Evolutionary conservation across 1,140 invertebrate genomes (phyloP).

Genomic region (Geopemphigus sp.): DNA sequence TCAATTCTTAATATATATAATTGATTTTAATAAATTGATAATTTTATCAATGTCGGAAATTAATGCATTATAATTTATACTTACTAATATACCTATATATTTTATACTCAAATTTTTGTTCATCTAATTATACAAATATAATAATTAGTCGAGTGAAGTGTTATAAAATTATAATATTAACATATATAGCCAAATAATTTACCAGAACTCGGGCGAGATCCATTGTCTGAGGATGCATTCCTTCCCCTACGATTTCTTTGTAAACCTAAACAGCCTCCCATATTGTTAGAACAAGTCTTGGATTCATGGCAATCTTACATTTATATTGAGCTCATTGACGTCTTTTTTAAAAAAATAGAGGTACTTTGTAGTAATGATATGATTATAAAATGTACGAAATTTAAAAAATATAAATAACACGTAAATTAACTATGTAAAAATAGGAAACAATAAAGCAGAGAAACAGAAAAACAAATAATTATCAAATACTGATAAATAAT

Average conservation of each 20-base stretch:
- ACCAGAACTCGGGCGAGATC: constrained; percentile 74
- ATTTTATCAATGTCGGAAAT: no score
- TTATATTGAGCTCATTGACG: constrained; percentile 4
- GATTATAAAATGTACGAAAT: not conserved
- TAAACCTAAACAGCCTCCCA: constrained; percentile 82
- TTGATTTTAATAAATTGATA: no score
- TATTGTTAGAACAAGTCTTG: constrained; percentile 60
- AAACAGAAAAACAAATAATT: constrained; percentile 46
- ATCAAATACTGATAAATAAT: constrained; percentile 40
- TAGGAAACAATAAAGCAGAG: constrained; percentile 26
- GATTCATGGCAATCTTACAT: constrained; percentile 58
- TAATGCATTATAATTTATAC: not conserved
- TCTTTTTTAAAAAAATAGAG: not conserved
- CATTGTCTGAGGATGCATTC: constrained; percentile 72
- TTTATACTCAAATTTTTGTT: not conserved
- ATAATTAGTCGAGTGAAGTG: not conserved
- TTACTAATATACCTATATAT: not conserved
- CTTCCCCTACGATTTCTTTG: constrained; percentile 74
- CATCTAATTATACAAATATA: not conserved
- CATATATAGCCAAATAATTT: constrained; percentile 54
- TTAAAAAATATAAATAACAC: not conserved
- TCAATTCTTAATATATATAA: no score
- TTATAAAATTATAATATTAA: constrained; percentile 7
- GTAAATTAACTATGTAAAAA: constrained; percentile 6
- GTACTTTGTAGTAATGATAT: not conserved